Base-by-base conservation (phyloP, 2,888 invertebrate species). In the Mimachlamys varia region DNA sequence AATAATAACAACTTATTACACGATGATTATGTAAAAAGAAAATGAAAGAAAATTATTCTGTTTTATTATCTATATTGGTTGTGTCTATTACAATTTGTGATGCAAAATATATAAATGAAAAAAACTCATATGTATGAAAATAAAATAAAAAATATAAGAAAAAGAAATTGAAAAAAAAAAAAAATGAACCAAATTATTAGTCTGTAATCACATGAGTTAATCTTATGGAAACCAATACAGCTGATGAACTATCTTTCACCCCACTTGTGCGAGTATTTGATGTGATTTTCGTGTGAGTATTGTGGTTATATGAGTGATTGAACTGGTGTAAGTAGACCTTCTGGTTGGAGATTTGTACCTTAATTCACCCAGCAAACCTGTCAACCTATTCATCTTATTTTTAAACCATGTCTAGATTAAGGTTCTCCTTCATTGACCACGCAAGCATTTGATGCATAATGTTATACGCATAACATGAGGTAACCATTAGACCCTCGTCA, bases 201-300 rank as follows among this genome's bases (percentile, higher is more conserved):
- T 33, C 13, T 76, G 19, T 76, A 0, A 76, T 76, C 33, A 33
- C 33, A 76, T 27, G 0, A 33, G 76, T 76, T 76, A 12, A 76
- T 76, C 33, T 27, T 33, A 76, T 76, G 33, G 12, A 22, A 76
- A 76, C 76, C 76, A 76, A 76, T 76, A 76, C 76, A 76, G 33
- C 76, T 33, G 33, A 33, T 76, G 27, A 1, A 33, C 15, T 76
- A 76, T 22, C n/a, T 22, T 22, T 62, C 27, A 27, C 33, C 76
- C 76, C 76, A 76, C 22, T 33, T 76, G 27, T 62, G 15, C 33
- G 76, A 76, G 76, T 76, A 33, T 76, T 76, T 76, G 76, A 15
- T 76, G 76, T 76, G 76, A 76, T 76, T 76, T 58, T 76, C 22
- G 76, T 76, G 76, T 76, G 76, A 76, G 76, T 76, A 76, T 76